A percentile compares a stretch with the other conserved stretches of the same genome.
phyloP scores from a whole-genome alignment of 1,140 invertebrate species.

The Bombus confusus region DNA sequence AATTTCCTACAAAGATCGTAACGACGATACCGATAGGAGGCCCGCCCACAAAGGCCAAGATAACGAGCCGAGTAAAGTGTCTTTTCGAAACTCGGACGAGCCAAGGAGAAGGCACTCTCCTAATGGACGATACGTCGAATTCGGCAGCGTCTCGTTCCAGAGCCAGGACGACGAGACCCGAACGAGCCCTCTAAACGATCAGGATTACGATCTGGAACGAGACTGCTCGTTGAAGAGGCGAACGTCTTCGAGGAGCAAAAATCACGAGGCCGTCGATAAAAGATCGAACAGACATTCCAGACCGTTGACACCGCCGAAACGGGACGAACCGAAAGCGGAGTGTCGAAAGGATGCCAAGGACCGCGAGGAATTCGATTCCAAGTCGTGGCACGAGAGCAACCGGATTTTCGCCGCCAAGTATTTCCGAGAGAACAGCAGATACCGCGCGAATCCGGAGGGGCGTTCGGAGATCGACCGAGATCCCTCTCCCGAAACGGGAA shows the following conservation, averaged over 20 bases:
- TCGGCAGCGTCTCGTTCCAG: constrained; percentile 39
- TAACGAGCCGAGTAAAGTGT: constrained; percentile 24
- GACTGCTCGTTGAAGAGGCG: constrained; percentile 44
- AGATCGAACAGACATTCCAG: constrained; percentile 71
- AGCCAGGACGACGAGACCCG: constrained; percentile 4
- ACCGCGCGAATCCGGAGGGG: constrained; percentile 45
- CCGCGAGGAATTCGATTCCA: constrained; percentile 43
- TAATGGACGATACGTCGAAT: constrained; percentile 56
- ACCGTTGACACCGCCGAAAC: constrained; percentile 73
- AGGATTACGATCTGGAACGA: neutral
- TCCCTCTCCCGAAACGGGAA: constrained; percentile 43
- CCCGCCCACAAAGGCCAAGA: constrained; percentile 28
- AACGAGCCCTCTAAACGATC: constrained; percentile 39
- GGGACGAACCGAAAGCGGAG: constrained; percentile 27
- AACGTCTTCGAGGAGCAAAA: constrained; percentile 28
- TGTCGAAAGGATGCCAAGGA: constrained; percentile 22
- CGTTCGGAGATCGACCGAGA: constrained; percentile 41
- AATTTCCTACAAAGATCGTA: constrained; percentile 34
- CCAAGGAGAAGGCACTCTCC: constrained; percentile 27
- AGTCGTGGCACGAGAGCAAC: constrained; percentile 74
- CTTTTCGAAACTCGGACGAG: neutral
- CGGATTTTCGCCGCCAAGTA: constrained; percentile 66
- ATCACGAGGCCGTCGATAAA: constrained; percentile 33
- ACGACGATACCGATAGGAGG: constrained; percentile 34
- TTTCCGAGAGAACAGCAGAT: constrained; percentile 64